Conservation (phyloP, 2,888 invertebrate species). For the Stenchaetothrips biformis region DNA sequence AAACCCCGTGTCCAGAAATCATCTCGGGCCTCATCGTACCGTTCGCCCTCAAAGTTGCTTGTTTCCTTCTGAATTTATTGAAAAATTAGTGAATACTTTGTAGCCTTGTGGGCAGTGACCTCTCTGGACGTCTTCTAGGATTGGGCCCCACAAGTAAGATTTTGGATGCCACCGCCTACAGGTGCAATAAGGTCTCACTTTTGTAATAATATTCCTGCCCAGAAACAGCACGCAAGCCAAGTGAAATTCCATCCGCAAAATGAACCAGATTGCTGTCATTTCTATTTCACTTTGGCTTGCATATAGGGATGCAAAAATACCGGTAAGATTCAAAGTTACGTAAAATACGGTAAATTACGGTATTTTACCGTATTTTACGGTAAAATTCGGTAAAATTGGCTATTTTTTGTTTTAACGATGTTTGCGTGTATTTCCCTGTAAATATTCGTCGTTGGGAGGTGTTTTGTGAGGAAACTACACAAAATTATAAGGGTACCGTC, state of each 20-base stretch:
- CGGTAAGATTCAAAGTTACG: not conserved
- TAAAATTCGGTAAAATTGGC: too few relatives aligned
- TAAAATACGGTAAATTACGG: too few relatives aligned
- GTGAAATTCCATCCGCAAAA: not conserved
- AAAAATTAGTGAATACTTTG: too few relatives aligned
- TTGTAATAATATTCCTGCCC: not conserved
- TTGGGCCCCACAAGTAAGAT: not conserved
- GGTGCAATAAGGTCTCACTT: not conserved
- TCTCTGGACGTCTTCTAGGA: not conserved
- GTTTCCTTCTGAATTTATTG: not conserved
- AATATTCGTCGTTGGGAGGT: too few relatives aligned
- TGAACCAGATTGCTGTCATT: not conserved
- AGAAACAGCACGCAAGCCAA: not conserved
- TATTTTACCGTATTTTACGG: too few relatives aligned
- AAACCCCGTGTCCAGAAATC: too few relatives aligned
- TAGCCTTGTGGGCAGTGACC: not conserved
- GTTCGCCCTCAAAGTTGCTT: not conserved
- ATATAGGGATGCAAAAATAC: not conserved
- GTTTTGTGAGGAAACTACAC: too few relatives aligned
- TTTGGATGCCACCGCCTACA: not conserved
- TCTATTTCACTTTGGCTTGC: not conserved
- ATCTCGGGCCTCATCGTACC: not conserved
- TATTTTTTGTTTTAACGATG: too few relatives aligned
- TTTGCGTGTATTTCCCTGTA: too few relatives aligned
- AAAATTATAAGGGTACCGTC: too few relatives aligned